phyloP scores from a whole-genome alignment of 1,140 invertebrate species.

The Caenorhabditis remanei region DNA sequence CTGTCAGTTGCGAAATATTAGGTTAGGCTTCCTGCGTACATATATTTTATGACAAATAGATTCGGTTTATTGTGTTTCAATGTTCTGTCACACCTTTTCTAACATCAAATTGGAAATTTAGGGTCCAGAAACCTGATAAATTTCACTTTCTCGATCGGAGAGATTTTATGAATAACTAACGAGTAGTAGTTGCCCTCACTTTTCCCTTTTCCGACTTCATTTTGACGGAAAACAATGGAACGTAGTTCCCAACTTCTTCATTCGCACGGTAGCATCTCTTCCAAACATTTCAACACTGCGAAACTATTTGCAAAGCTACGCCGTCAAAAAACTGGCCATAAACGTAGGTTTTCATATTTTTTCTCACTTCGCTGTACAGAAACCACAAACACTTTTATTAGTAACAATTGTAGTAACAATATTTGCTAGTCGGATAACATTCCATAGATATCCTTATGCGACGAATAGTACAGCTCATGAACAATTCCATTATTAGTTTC shows the following conservation, averaged over 20 bases:
- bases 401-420: constrained; percentile 27
- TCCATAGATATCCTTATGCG: not conserved
- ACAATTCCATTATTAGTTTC: constrained; percentile 43
- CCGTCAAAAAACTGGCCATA: constrained; percentile 42
- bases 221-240: constrained; percentile 27
- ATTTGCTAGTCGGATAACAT: not conserved
- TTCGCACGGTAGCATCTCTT: constrained; percentile 9
- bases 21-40: not conserved
- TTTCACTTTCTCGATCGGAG: not conserved
- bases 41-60: not conserved
- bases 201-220: constrained; percentile 17
- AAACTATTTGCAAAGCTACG: constrained; percentile 40
- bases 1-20: not conserved
- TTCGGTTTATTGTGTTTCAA: not conserved
- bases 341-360: constrained; percentile 42
- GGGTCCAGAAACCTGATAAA: constrained; percentile 36
- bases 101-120: constrained; percentile 32
- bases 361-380: not conserved
- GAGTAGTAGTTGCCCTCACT: constrained; percentile 27
- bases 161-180: constrained; percentile 38
- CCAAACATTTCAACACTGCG: constrained; percentile 11
- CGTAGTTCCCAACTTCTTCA: constrained; percentile 38
- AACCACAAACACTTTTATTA: not conserved
- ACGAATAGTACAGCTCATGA: constrained; percentile 34
- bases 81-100: not conserved